phyloP scores from a whole-genome alignment of 2,797 vertebrate species.

The Myotis daubentonii region DNA sequence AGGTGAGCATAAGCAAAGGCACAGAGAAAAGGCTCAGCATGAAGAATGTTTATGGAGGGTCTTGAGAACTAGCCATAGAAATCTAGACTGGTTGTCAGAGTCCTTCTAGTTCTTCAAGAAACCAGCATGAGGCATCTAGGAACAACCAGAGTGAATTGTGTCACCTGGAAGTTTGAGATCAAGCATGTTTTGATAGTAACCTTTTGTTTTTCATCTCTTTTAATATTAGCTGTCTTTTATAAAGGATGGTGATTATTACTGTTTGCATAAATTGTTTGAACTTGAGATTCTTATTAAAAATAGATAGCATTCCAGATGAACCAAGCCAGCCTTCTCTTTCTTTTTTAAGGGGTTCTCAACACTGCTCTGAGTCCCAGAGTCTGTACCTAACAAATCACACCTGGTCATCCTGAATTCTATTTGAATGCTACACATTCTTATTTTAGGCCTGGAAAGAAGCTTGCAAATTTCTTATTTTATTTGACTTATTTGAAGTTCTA shows the following conservation, averaged over 20 bases:
- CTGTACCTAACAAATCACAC: slow-evolving; percentile 69
- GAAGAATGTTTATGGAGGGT: background rate
- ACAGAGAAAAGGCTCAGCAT: background rate
- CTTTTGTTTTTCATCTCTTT: slow-evolving; percentile 49
- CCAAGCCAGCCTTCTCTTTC: slow-evolving; percentile 46
- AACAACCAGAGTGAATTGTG: background rate
- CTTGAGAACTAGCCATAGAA: background rate
- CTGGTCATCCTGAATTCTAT: slow-evolving; percentile 58
- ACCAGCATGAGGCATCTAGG: background rate
- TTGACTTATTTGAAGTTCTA: slow-evolving; percentile 62
- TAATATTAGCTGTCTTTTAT: slow-evolving; percentile 55
- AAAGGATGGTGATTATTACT: slow-evolving; percentile 64
- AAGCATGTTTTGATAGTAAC: slow-evolving; percentile 49
- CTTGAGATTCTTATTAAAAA: slow-evolving; percentile 55
- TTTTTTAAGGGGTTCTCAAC: slow-evolving; percentile 41
- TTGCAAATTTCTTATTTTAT: slow-evolving; percentile 41
- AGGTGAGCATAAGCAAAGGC: background rate
- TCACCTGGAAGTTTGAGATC: slow-evolving; percentile 12
- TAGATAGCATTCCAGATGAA: slow-evolving; percentile 60
- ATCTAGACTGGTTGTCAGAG: background rate
- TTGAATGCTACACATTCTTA: slow-evolving; percentile 51
- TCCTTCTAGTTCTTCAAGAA: background rate
- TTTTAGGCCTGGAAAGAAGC: slow-evolving; percentile 60
- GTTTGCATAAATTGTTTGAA: slow-evolving; percentile 59
- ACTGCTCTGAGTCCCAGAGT: background rate